Base-by-base conservation (phyloP, 2,797 vertebrate species). In the Sitta carolinensis region DNA sequence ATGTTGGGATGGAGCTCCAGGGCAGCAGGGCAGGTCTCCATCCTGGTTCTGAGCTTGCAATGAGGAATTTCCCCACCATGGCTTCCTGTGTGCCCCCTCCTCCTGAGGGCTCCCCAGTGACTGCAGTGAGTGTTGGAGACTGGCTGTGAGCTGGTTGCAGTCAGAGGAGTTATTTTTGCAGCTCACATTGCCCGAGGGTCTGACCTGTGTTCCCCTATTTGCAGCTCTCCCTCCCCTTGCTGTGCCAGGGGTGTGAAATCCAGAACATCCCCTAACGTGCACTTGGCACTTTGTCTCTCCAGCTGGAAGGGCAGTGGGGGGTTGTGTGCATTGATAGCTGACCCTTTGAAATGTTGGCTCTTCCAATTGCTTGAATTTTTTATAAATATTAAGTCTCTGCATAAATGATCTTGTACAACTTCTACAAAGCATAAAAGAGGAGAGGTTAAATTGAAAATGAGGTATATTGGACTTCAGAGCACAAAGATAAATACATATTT, bases 401-500 rank as follows among this genome's bases (percentile, higher is more conserved):
- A 21, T 83, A 91, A 87, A 80, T 80, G 67, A 83, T 94, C 45
- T 69, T 47, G 55, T 88, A 51, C 50, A 88, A 75, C 81, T 94
- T 84, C 25, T 86, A 22, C 79, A 63, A 79, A 89, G 83, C 34
- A 8, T 88, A 19, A 43, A 87, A 95, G 83, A 90, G 61, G 90
- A 90, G 87, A 92, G 82, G 88, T 94, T 90, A 91, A 91, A 93
- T 64, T 81, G 95, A 91, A 92, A 84, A 81, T 89, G 52, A 85
- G 66, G 43, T 80, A 22, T 85, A n/a, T 74, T 75, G 84, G 95
- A 82, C 87, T 91, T 95, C 47, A 87, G 87, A 87, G 82, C 67
- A 57, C 48, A 42, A 93, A 87, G 95, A 82, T 95, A 88, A 95
- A 96, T 91, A 92, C 3, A 1, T 90, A 64, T 84, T 92, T 76